Percentiles rank a stretch among this genome's conserved stretches.
phyloP scores from a whole-genome alignment of 2,888 invertebrate genomes.

The Pandemis corylana region DNA sequence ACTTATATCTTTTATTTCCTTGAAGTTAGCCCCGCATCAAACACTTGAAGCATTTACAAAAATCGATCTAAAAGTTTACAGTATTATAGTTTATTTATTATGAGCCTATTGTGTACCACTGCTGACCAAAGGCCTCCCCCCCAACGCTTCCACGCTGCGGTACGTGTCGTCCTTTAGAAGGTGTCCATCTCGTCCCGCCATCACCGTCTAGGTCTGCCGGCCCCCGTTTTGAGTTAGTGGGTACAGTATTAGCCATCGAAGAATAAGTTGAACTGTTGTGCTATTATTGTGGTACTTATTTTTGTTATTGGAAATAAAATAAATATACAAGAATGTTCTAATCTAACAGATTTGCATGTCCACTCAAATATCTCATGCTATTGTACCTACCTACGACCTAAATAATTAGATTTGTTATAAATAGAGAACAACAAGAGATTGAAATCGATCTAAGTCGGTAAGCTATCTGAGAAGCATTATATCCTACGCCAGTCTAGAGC shows the following conservation, averaged over 20 bases:
- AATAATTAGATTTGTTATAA: constrained; percentile 41
- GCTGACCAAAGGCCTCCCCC: too few relatives aligned
- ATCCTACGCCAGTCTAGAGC: constrained; percentile 45
- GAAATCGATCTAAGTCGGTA: constrained; percentile 51
- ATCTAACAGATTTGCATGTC: constrained; percentile 18
- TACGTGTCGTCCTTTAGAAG: too few relatives aligned
- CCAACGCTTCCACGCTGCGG: too few relatives aligned
- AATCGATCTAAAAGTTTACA: not conserved
- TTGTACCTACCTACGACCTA: constrained; percentile 42
- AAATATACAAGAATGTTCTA: constrained; percentile 7
- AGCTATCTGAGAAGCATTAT: constrained; percentile 48
- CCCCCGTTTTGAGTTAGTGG: too few relatives aligned
- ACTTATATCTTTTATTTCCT: constrained; percentile 11
- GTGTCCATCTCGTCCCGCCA: too few relatives aligned
- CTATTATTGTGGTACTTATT: not conserved
- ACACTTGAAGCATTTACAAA: not conserved
- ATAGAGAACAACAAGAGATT: constrained; percentile 47
- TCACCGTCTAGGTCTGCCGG: too few relatives aligned
- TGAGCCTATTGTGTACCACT: too few relatives aligned
- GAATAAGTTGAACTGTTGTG: not conserved
- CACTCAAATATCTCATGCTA: constrained; percentile 22
- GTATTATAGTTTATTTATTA: too few relatives aligned
- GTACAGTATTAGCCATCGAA: not conserved
- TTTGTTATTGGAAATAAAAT: not conserved
- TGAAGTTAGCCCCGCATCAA: constrained; percentile 11